These are phyloP conservation scores for Coracopsis vasa DNA, from an alignment of 2,113 vertebrate genomes.

Conservation along the genomic window DNA sequence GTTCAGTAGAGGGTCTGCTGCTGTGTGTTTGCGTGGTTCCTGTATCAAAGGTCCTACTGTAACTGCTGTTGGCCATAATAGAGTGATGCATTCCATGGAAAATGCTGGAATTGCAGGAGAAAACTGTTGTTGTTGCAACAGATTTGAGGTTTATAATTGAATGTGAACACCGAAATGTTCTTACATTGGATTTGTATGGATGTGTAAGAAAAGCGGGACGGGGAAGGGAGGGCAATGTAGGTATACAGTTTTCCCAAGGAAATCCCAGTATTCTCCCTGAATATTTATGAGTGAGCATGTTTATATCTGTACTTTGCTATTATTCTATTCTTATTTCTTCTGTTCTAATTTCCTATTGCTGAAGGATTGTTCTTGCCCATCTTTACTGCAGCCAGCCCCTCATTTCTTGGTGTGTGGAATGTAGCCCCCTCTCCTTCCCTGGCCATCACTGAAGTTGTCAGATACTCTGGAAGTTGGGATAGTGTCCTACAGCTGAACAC, in stretches of 20 bases:
- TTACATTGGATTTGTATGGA: not conserved
- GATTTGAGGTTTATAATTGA: not conserved
- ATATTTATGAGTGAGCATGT: not conserved
- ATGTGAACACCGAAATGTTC: no score
- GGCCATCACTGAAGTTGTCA: accelerated
- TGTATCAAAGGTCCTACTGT: not conserved
- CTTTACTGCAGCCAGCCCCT: not conserved
- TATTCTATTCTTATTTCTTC: no score
- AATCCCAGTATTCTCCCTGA: not conserved
- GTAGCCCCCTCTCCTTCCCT: not conserved
- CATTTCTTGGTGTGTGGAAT: not conserved
- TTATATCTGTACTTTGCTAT: not conserved
- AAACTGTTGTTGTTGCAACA: not conserved
- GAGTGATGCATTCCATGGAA: not conserved
- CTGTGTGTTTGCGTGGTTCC: not conserved
- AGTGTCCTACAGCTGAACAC: not conserved
- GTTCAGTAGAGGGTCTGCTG: not conserved
- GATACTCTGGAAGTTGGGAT: not conserved
- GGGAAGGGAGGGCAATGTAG: not conserved
- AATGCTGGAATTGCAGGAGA: not conserved
- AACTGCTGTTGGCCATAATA: not conserved
- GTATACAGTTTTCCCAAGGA: not conserved
- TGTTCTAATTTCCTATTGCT: not conserved
- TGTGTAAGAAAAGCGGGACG: not conserved
- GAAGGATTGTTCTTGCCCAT: not conserved